Percentiles rank a stretch among this genome's conserved stretches.
Evolutionary conservation across 92 coral and sea anemone genomes (phyloP).

Genomic region (Heteractis magnifica): DNA sequence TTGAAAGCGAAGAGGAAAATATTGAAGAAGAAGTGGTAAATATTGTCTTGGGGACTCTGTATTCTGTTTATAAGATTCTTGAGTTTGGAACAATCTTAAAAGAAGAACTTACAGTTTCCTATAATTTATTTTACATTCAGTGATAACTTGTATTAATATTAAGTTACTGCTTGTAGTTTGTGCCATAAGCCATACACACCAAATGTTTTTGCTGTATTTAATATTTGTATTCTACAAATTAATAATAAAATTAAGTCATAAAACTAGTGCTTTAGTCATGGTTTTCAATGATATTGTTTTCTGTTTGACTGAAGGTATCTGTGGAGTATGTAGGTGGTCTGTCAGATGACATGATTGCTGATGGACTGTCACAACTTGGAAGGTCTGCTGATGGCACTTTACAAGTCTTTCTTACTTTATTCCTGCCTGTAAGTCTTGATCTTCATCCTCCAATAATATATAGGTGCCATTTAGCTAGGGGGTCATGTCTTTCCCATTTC

Average conservation of each 20-base stretch:
- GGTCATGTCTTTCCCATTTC: too few relatives aligned
- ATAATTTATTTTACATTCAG: not conserved
- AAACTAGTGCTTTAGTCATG: too few relatives aligned
- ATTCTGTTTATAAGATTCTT: not conserved
- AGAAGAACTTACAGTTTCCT: not conserved
- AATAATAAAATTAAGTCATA: too few relatives aligned
- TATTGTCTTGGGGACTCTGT: not conserved
- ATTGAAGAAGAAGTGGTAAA: conserved; percentile 3
- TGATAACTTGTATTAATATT: not conserved
- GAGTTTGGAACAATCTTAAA: not conserved
- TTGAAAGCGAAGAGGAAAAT: not conserved
- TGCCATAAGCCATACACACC: not conserved
- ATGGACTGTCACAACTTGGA: conserved; percentile 92
- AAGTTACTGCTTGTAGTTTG: not conserved
- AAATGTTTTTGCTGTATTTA: not conserved
- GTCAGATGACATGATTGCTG: conserved; percentile 85
- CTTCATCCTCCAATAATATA: not conserved
- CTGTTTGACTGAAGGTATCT: conserved; percentile 21
- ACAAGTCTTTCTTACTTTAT: conserved; percentile 87
- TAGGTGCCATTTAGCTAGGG: too few relatives aligned
- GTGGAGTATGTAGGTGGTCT: conserved; percentile 56
- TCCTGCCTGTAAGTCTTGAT: conserved; percentile 67
- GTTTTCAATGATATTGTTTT: not conserved
- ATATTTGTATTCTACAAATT: too few relatives aligned
- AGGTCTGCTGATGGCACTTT: conserved; percentile 95